A percentile compares a stretch with the other conserved stretches of the same genome.
Conservation (phyloP, 2,113 vertebrate species). For the Tychaedon coryphoeus region DNA sequence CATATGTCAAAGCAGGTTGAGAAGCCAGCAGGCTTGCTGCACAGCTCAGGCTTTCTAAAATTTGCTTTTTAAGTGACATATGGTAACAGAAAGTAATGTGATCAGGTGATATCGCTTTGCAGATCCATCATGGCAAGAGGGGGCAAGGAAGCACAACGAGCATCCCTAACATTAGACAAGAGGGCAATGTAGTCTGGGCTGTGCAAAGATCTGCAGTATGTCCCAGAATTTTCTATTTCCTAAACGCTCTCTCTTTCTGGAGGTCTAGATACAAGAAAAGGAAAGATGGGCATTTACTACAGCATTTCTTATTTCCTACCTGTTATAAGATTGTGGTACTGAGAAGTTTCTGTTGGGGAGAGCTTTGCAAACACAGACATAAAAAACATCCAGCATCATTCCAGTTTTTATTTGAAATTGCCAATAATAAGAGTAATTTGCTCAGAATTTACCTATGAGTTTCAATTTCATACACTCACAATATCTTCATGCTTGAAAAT, state of each 20-base stretch:
- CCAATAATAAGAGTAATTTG: neutral
- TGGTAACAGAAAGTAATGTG: conserved; percentile 2
- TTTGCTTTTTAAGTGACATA: conserved; percentile 2
- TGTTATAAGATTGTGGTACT: neutral
- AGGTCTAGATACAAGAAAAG: neutral
- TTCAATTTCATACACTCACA: conserved; percentile 21
- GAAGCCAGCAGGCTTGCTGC: conserved; percentile 20
- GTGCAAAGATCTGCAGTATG: neutral
- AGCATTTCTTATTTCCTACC: neutral
- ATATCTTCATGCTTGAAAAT: conserved; percentile 34
- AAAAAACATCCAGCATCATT: neutral
- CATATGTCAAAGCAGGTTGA: conserved; percentile 39
- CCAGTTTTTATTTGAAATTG: conserved; percentile 26
- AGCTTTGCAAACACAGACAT: neutral
- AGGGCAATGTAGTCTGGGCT: neutral
- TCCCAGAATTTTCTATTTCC: neutral
- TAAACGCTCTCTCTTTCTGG: neutral
- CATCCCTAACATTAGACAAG: neutral
- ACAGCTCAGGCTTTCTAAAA: conserved; percentile 7
- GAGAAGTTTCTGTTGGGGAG: neutral
- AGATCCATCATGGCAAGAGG: neutral
- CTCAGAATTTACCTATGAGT: neutral
- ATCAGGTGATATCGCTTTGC: neutral
- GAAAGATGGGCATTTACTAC: neutral
- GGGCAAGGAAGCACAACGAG: neutral